Evolutionary conservation across 2,888 invertebrate species (phyloP), one percentile per base, ranked within the genome.

Genomic region (Polia nebulosa): DNA sequence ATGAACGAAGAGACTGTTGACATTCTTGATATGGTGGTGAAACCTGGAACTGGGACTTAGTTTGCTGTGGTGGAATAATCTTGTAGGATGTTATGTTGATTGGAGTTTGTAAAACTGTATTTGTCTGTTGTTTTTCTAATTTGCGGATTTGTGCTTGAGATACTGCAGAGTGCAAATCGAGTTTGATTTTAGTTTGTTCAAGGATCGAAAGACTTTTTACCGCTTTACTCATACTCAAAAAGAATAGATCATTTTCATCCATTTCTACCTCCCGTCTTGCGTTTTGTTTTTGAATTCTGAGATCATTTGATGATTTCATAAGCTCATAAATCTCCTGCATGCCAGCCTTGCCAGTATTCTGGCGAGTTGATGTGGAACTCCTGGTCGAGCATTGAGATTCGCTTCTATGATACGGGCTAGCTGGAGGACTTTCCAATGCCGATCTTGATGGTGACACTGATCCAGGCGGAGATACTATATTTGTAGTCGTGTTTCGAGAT

Each of bases 51-150:
- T 0, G 45, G 3, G 22, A 45, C 1, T 0, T 45, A 45, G 3
- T 3, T 22, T 22, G 45, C 45, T 22, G 45, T 2, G 45, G 45
- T 3, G 45, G 45, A 45, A 45, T 22, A 22, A 45, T 3, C 3
- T 45, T 45, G 22, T 45, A 45, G 45, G 45, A 22, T 45, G 45
- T 45, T 45, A 45, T 45, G 11, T 45, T 22, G 45, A 45, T 45
- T 45, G 45, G 45, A 45, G 45, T 45, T 45, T 45, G 45, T 45
- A 22, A 45, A 45, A 45, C 45, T n/a, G n/a, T n/a, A n/a, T 45
- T 45, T 45, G 13, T 22, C 45, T 45, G 45, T 45, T 45, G 22
- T 45, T 45, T 45, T 45, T 45, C 45, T 45, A 45, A 22, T 45
- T 45, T 0, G 3, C 45, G 45, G 45, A 45, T 45, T 45, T 45